phyloP scores from a whole-genome alignment of 2,113 vertebrate genomes.

The Lepus europaeus region DNA sequence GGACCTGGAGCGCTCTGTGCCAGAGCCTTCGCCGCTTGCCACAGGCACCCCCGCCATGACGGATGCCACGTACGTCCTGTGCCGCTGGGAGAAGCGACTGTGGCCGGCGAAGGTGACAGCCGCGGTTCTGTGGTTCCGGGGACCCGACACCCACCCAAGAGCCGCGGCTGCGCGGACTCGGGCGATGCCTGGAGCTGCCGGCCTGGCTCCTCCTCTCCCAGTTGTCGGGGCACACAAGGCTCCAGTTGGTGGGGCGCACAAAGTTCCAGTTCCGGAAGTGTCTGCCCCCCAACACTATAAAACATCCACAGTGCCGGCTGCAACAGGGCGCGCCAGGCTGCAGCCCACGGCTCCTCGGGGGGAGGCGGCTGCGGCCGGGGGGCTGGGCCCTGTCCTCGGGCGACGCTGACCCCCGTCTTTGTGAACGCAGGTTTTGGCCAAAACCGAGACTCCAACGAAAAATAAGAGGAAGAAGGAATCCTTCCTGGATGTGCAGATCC shows the following conservation, averaged over 20 bases:
- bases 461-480: not conserved
- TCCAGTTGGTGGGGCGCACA: not conserved
- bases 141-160: not conserved
- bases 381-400: too few relatives aligned
- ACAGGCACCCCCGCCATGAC: constrained; percentile 74
- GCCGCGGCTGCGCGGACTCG: too few relatives aligned
- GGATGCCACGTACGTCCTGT: constrained; percentile 84
- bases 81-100: constrained; percentile 85
- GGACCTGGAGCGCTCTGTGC: constrained; percentile 42
- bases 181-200: not conserved
- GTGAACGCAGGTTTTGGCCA: constrained; percentile 81
- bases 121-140: not conserved
- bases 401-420: not conserved
- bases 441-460: not conserved
- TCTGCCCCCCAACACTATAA: not conserved
- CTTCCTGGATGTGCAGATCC: constrained; percentile 84
- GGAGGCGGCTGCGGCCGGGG: not conserved
- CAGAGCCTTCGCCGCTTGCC: constrained; percentile 9
- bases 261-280: not conserved
- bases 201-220: rapidly evolving
- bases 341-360: too few relatives aligned
- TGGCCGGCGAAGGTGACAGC: constrained; percentile 90
- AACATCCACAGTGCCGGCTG: not conserved
- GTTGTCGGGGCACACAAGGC: not conserved
- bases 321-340: not conserved